Percentiles rank a stretch among this genome's conserved stretches.
Conservation (phyloP, 2,888 invertebrate species). For the Andrena hattorfiana region DNA sequence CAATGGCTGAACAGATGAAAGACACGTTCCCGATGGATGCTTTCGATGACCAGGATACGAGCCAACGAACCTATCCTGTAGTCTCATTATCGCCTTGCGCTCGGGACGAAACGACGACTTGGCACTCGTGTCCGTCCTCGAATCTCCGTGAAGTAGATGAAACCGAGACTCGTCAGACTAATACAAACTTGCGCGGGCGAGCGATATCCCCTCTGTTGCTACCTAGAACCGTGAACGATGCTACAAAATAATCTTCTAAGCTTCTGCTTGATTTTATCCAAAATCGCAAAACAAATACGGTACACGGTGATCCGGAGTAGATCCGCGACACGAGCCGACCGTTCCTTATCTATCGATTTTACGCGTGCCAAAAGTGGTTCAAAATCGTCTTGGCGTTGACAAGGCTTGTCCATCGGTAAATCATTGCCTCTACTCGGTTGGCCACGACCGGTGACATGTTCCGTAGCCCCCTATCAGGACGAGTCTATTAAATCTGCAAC, state of each 20-base stretch:
- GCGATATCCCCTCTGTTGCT: background rate
- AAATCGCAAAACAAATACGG: constrained; percentile 10
- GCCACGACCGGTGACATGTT: constrained; percentile 73
- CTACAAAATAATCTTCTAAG: constrained; percentile 3
- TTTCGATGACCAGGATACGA: constrained; percentile 40
- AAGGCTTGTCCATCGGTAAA: constrained; percentile 66
- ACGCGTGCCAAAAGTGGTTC: constrained; percentile 25
- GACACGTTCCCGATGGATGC: constrained; percentile 47
- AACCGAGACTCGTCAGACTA: background rate
- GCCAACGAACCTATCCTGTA: constrained; percentile 49
- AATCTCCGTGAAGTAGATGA: constrained; percentile 2
- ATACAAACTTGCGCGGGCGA: background rate
- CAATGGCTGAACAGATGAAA: constrained; percentile 52
- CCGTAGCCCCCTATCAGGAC: constrained; percentile 74
- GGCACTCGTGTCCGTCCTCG: background rate
- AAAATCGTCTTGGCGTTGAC: constrained; percentile 68
- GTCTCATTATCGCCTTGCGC: constrained; percentile 37
- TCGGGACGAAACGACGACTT: constrained; percentile 3
- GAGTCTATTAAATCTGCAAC: constrained; percentile 80
- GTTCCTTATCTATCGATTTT: constrained; percentile 32
- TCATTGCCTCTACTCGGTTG: constrained; percentile 61
- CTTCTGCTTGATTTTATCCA: background rate
- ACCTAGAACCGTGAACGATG: background rate
- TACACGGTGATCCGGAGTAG: background rate
- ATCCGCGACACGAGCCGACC: background rate